Percentiles rank a stretch among this genome's conserved stretches.
Conservation (phyloP, 1,140 invertebrate species). For the Drosophila tsacasi region DNA sequence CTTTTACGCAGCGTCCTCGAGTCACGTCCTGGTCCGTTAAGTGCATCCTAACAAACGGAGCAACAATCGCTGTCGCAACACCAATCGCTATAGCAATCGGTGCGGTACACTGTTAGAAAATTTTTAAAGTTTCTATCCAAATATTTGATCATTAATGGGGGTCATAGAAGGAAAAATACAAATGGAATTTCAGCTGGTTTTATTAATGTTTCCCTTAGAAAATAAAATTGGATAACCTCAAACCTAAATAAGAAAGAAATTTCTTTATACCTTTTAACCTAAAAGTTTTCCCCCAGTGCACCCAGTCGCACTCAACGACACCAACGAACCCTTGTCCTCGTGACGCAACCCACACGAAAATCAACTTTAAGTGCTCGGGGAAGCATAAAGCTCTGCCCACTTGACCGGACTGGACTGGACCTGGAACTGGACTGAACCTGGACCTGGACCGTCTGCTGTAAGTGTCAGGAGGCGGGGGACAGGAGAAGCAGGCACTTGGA, state of each 20-base stretch:
- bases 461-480: background rate
- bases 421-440: background rate
- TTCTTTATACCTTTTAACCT: no score
- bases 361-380: conserved; percentile 65
- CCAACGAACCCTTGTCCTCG: conserved; percentile 37
- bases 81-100: conserved; percentile 21
- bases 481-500: conserved; percentile 8
- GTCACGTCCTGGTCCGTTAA: conserved; percentile 72
- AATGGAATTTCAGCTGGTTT: no score
- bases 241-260: no score
- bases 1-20: conserved; percentile 56
- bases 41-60: conserved; percentile 58
- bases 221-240: no score
- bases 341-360: conserved; percentile 43
- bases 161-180: no score
- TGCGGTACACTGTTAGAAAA: background rate
- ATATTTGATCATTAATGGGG: no score
- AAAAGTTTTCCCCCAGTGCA: background rate
- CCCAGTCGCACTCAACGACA: conserved; percentile 3
- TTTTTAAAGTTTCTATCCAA: no score
- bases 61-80: conserved; percentile 26
- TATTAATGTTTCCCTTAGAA: no score
- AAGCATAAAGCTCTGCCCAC: conserved; percentile 32
- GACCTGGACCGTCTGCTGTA: conserved; percentile 1
- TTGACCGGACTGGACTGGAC: conserved; percentile 21